Base-by-base conservation (phyloP, 1,140 invertebrate species). In the Zaprionus vittiger region DNA sequence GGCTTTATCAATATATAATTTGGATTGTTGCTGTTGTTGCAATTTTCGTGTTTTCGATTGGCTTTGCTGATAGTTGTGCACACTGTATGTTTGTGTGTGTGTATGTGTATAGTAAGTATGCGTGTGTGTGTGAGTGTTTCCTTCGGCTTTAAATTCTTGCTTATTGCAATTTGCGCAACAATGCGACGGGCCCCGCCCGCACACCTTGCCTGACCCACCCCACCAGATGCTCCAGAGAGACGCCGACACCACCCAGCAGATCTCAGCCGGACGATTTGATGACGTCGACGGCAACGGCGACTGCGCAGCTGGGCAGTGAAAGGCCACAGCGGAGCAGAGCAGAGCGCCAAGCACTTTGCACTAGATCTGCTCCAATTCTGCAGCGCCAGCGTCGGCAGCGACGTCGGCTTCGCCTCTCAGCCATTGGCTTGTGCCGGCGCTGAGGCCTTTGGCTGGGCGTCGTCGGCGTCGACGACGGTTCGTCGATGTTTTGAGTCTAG, bases 1-100 rank as follows among this genome's bases (percentile, higher is more conserved):
- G 69, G 76, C 69, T 77, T 80, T 85, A 86, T 85, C 85, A 86
- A 84, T 86, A 83, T 87, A 89, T 87, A 89, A 87, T 87, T 80
- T 77, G 47, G 17, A 22, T 83, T 72, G 70, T 37, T 64, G 67
- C 55, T 66, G 73, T 87, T 83, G 77, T 69, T 63, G 83, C 80
- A 89, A 76, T 89, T 84, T 87, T 75, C 68, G 71, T 60, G 79
- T 81, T 77, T 56, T 64, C 71, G 81, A 89, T 84, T 79, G 75
- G 59, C 24, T 62, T 68, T 68, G 60, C 74, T 81, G 84, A 89
- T 87, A 89, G 85, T 84, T 76, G 63, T 28, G 41, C 41, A 47
- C n/a, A 17, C 17, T 38, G 47, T 66, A 28, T 57, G 44, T 28
- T 7, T 28, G 6, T 31, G 31, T 57, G 44, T 75, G 54, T 68